Conservation (phyloP, 2,888 invertebrate genomes). For the Polylopha cassiicola region DNA sequence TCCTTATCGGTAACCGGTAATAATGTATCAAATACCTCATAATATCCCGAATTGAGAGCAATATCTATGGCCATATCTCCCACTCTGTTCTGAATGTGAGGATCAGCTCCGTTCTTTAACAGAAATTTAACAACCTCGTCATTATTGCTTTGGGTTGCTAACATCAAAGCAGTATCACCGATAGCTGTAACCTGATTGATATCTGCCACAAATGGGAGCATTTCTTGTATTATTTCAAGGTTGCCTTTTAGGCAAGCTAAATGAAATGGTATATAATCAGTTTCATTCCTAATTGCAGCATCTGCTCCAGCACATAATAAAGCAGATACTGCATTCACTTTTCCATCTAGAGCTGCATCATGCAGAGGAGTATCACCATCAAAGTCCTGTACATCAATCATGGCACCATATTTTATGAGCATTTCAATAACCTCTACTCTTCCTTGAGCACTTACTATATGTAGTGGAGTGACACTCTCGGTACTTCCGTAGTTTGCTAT, state of each 20-base stretch:
- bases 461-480: constrained; percentile 67
- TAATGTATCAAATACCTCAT: constrained; percentile 48
- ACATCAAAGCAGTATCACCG: constrained; percentile 57
- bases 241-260: constrained; percentile 63
- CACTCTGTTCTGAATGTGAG: constrained; percentile 49
- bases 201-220: constrained; percentile 56
- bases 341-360: constrained; percentile 53
- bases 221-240: constrained; percentile 42
- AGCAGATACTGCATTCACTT: constrained; percentile 46
- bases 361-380: constrained; percentile 71
- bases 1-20: constrained; percentile 45
- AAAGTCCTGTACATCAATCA: constrained; percentile 63
- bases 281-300: constrained; percentile 56
- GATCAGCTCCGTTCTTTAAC: constrained; percentile 57
- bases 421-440: constrained; percentile 54
- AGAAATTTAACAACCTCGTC: constrained; percentile 54
- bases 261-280: constrained; percentile 60
- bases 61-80: constrained; percentile 55
- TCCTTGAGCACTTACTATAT: constrained; percentile 59
- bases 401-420: constrained; percentile 59
- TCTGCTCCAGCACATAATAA: constrained; percentile 64
- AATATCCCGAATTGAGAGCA: constrained; percentile 50
- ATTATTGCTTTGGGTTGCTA: constrained; percentile 50
- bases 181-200: constrained; percentile 50
- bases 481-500: constrained; percentile 66